phyloP scores from a whole-genome alignment of 2,113 vertebrate genomes.

The Ochotona curzoniae region DNA sequence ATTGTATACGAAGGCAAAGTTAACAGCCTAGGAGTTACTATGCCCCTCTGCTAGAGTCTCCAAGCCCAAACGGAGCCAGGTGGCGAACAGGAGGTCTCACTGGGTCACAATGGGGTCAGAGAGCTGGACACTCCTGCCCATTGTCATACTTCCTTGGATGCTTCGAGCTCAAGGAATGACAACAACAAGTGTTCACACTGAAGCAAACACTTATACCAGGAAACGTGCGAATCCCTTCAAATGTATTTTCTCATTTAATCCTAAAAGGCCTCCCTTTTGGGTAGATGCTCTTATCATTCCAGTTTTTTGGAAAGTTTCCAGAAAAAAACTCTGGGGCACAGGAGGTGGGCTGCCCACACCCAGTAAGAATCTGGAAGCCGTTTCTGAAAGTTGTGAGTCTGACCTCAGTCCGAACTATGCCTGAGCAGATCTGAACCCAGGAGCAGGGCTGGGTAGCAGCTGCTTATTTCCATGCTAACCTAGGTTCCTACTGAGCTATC shows the following conservation, averaged over 20 bases:
- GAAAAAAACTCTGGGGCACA: background rate
- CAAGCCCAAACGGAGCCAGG: background rate
- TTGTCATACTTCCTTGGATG: background rate
- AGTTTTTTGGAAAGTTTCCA: background rate
- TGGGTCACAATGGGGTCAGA: background rate
- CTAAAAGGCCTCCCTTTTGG: background rate
- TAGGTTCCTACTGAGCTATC: background rate
- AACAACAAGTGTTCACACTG: background rate
- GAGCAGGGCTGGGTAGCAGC: background rate
- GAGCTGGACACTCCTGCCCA: background rate
- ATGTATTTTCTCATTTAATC: background rate
- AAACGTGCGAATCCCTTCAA: background rate
- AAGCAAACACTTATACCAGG: background rate
- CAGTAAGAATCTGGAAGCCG: background rate
- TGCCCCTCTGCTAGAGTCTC: background rate
- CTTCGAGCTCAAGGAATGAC: background rate
- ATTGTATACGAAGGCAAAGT: background rate
- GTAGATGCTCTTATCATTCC: background rate
- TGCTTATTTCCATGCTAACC: slow-evolving; percentile 8
- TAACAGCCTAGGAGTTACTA: background rate
- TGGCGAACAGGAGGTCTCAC: background rate
- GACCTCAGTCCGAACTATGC: background rate
- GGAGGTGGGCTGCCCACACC: background rate
- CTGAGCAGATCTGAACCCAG: background rate
- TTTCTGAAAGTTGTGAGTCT: background rate